Percentiles rank a stretch among this genome's conserved stretches.
phyloP scores from a whole-genome alignment of 2,113 vertebrate genomes.

The Indicator indicator region DNA sequence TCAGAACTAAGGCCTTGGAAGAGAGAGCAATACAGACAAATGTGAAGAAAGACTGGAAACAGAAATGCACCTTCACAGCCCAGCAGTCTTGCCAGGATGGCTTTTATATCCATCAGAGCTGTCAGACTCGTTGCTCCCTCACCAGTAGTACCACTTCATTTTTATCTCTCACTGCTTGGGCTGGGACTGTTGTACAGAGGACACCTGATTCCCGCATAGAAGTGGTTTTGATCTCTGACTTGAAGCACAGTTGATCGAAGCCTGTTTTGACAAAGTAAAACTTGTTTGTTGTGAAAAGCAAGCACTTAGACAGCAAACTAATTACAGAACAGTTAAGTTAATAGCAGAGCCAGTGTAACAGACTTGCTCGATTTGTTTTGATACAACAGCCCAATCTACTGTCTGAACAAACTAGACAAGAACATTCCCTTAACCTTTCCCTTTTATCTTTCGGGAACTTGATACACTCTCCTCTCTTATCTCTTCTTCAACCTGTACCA shows the following conservation, averaged over 20 bases:
- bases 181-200: not conserved
- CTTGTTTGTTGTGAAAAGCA: conserved; percentile 14
- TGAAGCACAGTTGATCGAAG: not conserved
- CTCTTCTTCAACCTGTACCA: not conserved
- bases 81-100: not conserved
- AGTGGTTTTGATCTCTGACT: not conserved
- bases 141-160: not conserved
- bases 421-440: not conserved
- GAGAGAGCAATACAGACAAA: not conserved
- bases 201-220: fast-evolving
- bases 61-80: not conserved
- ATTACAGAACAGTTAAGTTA: not conserved
- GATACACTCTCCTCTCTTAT: not conserved
- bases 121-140: not conserved
- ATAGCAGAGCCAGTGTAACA: not conserved
- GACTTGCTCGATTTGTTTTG: not conserved
- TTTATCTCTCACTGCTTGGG: fast-evolving
- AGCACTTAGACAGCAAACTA: not conserved
- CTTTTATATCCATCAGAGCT: not conserved
- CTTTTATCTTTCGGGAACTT: not conserved
- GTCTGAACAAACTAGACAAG: not conserved
- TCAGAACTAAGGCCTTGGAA: not conserved
- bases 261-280: conserved; percentile 11
- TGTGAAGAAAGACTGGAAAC: not conserved
- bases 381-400: not conserved